phyloP scores from a whole-genome alignment of 2,113 vertebrate genomes.

The Oreochromis niloticus region DNA sequence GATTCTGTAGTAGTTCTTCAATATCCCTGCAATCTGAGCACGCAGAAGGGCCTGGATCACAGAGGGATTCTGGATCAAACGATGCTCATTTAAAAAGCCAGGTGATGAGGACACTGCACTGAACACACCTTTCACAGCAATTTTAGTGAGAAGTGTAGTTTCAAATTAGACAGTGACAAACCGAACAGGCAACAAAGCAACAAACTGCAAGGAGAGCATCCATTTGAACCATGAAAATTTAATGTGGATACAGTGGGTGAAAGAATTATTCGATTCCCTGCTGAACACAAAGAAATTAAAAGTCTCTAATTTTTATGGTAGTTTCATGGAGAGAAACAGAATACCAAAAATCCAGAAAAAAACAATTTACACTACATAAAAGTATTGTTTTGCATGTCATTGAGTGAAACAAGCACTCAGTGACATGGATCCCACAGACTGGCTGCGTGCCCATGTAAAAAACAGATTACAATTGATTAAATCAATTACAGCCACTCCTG shows the following conservation, averaged over 20 bases:
- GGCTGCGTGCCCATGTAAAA: accelerated
- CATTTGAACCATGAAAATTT: neutral
- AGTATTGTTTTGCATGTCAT: neutral
- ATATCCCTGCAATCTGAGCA: neutral
- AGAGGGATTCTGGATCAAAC: neutral
- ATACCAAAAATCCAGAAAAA: neutral
- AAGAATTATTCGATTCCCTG: neutral
- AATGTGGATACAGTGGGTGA: neutral
- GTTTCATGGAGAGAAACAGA: neutral
- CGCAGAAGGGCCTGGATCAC: neutral
- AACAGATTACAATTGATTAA: neutral
- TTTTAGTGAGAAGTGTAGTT: neutral
- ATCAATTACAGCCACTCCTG: neutral
- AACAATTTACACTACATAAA: neutral
- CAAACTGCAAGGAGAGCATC: neutral
- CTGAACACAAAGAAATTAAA: neutral
- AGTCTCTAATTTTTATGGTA: neutral
- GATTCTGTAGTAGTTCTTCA: neutral
- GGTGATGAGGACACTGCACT: neutral
- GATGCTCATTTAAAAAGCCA: neutral
- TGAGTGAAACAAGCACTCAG: neutral
- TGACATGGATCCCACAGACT: neutral
- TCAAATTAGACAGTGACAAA: neutral
- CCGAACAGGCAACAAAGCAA: neutral
- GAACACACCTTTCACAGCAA: neutral